These are phyloP conservation scores for Tapirus indicus DNA, from an alignment of 2,797 vertebrate species.

Conservation along the genomic window DNA sequence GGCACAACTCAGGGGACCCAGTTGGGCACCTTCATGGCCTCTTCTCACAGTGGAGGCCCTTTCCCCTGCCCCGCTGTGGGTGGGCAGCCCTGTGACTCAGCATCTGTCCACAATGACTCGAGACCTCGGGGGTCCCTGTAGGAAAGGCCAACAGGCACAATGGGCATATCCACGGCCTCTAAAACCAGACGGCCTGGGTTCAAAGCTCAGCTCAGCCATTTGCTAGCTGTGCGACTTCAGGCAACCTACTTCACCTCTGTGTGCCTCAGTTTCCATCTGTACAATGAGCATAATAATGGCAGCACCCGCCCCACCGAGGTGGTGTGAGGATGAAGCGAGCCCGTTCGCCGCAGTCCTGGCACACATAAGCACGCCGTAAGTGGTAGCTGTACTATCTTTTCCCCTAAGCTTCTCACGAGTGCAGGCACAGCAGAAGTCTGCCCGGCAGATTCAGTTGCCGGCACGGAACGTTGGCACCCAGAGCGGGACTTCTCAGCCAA, in stretches of 20 bases:
- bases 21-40: not conserved
- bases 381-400: fast-evolving
- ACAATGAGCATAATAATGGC: fast-evolving
- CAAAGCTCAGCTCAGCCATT: not conserved
- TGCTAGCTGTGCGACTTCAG: not conserved
- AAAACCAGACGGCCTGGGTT: not conserved
- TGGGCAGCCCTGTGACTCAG: fast-evolving
- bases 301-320: not conserved
- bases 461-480: fast-evolving
- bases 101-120: not conserved
- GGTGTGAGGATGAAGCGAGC: not conserved
- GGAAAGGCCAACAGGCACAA: fast-evolving
- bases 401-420: not conserved
- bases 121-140: fast-evolving
- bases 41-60: not conserved
- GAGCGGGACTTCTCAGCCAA: not conserved
- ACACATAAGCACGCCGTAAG: fast-evolving
- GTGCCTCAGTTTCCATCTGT: not conserved
- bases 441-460: fast-evolving
- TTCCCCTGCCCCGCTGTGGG: fast-evolving
- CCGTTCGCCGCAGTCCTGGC: fast-evolving
- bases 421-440: not conserved
- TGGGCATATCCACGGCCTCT: not conserved
- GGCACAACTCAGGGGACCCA: fast-evolving
- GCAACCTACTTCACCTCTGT: not conserved